Evolutionary conservation across 2,888 invertebrate genomes (phyloP), one percentile per base, ranked within the genome.

Genomic region (Lathronympha strigana): DNA sequence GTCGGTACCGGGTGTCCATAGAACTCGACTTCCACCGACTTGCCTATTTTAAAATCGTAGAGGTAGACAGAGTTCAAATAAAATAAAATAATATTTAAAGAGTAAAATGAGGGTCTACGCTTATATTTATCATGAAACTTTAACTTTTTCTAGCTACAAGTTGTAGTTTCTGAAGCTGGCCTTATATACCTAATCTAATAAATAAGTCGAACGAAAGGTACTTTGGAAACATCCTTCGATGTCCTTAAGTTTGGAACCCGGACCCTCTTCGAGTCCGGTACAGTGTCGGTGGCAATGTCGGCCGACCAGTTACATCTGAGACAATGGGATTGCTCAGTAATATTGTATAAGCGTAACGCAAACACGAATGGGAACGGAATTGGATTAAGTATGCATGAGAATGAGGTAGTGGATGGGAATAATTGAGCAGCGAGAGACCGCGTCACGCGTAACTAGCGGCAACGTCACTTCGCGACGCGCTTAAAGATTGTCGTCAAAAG

Each of bases 341-440:
- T 61, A 45, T 53, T 61, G 43, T 43, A 61, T 53, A 21, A 53
- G 31, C 33, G 50, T 40, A 50, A 45, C 53, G 28, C 49, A 33
- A 53, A 61, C 43, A 43, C 31, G 31, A n/a, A 13, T 17, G 21
- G 51, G 23, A 51, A 11, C 53, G n/a, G 61, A 31, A 1, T 19
- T 4, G n/a, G 61, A 43, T 43, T 8, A 40, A 19, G 61, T n/a
- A 31, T 21, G 13, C 51, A 23, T 50, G 38, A 43, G 43, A 43
- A 23, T 50, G 38, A 43, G 43, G 33, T 31, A 51, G 31, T 31
- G 51, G 40, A 40, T 38, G 33, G 43, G 51, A 61, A 53, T 53
- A 53, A 31, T 61, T 51, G 53, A 61, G 23, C 33, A 45, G 60
- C 11, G 40, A 38, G 43, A 13, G 55, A 21, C 9, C 53, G 53